Conservation (phyloP, 2,888 invertebrate genomes). For the Cephus rjabovi region DNA sequence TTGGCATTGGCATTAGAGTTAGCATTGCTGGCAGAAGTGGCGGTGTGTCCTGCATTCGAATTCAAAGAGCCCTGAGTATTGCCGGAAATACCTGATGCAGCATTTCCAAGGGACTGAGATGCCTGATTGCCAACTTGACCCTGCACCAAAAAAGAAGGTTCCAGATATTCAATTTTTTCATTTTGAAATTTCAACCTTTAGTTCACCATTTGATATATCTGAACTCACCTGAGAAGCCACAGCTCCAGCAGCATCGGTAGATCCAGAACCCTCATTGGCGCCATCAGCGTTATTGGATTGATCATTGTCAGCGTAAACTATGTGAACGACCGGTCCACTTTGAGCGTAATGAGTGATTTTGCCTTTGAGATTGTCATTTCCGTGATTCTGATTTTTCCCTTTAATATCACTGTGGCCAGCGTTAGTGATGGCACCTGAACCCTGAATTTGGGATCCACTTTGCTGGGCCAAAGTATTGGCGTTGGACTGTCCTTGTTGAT, state of each 20-base stretch:
- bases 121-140: conserved; percentile 12
- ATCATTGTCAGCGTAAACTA: conserved; percentile 15
- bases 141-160: neutral
- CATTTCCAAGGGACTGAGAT: conserved; percentile 3
- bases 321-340: conserved; percentile 16
- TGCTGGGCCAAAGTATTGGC: neutral
- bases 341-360: conserved; percentile 13
- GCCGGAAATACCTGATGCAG: neutral
- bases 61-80: neutral
- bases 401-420: conserved; percentile 9
- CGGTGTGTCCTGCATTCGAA: neutral
- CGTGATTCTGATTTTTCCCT: conserved; percentile 5
- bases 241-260: neutral
- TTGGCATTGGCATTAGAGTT: neutral
- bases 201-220: neutral
- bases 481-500: neutral
- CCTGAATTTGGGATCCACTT: conserved; percentile 1
- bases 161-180: neutral
- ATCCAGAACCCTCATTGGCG: conserved; percentile 12
- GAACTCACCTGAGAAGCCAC: conserved; percentile 5
- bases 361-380: conserved; percentile 7
- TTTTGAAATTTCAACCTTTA: neutral
- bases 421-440: neutral
- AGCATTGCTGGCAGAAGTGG: neutral
- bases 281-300: neutral